Conservation (phyloP, 2,888 invertebrate species). For the Electrophaes corylata region DNA sequence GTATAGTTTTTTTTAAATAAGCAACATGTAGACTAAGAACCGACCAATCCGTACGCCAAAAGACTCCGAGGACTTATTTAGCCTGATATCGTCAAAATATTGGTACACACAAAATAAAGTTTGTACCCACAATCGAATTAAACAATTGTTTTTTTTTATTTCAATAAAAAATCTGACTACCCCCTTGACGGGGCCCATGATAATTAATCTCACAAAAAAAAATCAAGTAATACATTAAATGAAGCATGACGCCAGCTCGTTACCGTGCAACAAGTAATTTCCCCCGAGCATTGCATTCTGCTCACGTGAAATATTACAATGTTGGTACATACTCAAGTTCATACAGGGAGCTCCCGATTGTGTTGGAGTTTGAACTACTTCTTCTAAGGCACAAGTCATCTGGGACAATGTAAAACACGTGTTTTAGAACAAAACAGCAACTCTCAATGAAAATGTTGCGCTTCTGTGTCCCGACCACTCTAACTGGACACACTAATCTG, state of each 20-base stretch:
- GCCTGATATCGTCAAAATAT: too few relatives aligned
- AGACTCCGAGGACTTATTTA: too few relatives aligned
- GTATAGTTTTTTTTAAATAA: too few relatives aligned
- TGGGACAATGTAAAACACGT: not conserved
- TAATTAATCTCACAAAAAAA: slow-evolving; percentile 15
- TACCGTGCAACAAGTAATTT: slow-evolving; percentile 33
- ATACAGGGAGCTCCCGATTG: slow-evolving; percentile 1
- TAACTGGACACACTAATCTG: too few relatives aligned
- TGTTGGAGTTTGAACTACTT: not conserved
- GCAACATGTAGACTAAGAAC: too few relatives aligned
- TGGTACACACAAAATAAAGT: too few relatives aligned
- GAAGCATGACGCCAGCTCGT: slow-evolving; percentile 21
- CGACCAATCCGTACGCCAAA: too few relatives aligned
- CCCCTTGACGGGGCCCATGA: slow-evolving; percentile 9
- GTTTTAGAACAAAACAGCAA: not conserved
- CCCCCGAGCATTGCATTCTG: slow-evolving; percentile 17
- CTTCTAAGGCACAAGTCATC: not conserved
- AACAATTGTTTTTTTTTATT: not conserved
- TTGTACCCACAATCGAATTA: too few relatives aligned
- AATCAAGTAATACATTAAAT: slow-evolving; percentile 17
- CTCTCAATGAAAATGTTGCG: too few relatives aligned
- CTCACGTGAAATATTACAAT: slow-evolving; percentile 12
- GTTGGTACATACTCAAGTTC: slow-evolving; percentile 6
- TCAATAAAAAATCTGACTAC: not conserved
- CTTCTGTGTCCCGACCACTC: too few relatives aligned